Evolutionary conservation across 2,797 vertebrate genomes (phyloP).

Genomic region (Diceros bicornis): DNA sequence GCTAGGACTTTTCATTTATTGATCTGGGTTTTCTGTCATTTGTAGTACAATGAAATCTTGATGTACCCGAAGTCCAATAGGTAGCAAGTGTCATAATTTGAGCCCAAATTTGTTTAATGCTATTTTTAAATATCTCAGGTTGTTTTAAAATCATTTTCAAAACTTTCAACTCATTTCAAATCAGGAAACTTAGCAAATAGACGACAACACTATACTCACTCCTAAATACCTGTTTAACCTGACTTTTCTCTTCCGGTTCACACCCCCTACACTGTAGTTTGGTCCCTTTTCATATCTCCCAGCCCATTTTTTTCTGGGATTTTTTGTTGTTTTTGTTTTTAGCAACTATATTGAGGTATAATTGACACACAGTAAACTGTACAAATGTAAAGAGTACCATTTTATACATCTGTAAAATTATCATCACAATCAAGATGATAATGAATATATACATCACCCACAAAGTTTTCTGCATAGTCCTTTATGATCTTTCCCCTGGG

Average conservation of each 20-base stretch:
- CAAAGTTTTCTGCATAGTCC: neutral
- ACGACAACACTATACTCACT: neutral
- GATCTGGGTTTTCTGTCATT: neutral
- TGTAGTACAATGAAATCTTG: neutral
- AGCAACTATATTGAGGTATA: neutral
- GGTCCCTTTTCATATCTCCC: neutral
- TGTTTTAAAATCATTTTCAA: neutral
- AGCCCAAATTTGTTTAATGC: neutral
- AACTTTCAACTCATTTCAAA: neutral
- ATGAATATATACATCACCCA: neutral
- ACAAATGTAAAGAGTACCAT: neutral
- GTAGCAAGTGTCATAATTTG: neutral
- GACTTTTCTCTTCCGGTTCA: neutral
- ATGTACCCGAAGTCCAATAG: neutral
- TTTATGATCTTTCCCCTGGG: neutral
- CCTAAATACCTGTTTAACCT: neutral
- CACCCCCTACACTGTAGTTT: rapidly evolving
- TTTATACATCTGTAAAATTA: neutral
- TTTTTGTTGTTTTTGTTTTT: slow-evolving; percentile 32
- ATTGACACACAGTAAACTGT: neutral
- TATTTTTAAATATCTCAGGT: slow-evolving; percentile 7
- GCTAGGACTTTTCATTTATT: neutral
- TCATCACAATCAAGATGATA: neutral
- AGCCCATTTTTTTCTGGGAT: neutral
- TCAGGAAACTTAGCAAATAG: neutral